These are phyloP conservation scores for Acestrorhynchus altus DNA, from an alignment of 2,797 vertebrate genomes.

Conservation along the genomic window DNA sequence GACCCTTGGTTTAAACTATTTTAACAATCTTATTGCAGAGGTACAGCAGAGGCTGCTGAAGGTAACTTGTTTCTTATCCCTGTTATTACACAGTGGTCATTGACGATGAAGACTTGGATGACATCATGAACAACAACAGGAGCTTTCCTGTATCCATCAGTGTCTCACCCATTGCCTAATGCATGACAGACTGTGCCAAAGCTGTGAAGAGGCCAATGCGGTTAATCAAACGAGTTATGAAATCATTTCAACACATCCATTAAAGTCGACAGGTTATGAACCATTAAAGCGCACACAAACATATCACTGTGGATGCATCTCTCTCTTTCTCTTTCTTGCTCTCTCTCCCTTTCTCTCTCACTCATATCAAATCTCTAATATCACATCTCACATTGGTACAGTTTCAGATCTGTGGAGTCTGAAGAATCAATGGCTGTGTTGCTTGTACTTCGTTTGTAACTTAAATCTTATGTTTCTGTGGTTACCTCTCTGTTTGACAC, in stretches of 20 bases:
- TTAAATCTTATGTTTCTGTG: conserved; percentile 64
- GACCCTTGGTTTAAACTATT: too few species aligned
- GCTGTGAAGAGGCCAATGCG: conserved; percentile 55
- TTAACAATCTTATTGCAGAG: too few species aligned
- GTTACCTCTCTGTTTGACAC: conserved; percentile 31
- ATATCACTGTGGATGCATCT: background rate
- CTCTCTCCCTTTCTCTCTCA: background rate
- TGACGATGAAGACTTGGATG: conserved; percentile 81
- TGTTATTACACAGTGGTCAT: conserved; percentile 74
- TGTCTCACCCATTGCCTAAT: conserved; percentile 77
- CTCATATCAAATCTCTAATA: too few species aligned
- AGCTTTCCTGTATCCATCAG: conserved; percentile 75
- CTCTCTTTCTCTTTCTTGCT: background rate
- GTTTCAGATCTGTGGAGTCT: conserved; percentile 19
- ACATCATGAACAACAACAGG: conserved; percentile 83
- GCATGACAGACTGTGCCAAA: conserved; percentile 70
- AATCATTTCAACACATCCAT: conserved; percentile 10
- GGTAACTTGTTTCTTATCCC: conserved; percentile 32
- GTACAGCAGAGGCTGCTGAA: background rate
- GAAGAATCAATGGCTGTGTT: conserved; percentile 17
- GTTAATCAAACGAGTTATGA: conserved; percentile 16
- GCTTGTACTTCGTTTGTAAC: conserved; percentile 72
- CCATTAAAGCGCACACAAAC: conserved; percentile 15
- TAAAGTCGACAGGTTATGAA: background rate
- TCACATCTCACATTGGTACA: conserved; percentile 44